Evolutionary conservation across 2,797 vertebrate species (phyloP).

Genomic region (Cirrhinus mrigala): DNA sequence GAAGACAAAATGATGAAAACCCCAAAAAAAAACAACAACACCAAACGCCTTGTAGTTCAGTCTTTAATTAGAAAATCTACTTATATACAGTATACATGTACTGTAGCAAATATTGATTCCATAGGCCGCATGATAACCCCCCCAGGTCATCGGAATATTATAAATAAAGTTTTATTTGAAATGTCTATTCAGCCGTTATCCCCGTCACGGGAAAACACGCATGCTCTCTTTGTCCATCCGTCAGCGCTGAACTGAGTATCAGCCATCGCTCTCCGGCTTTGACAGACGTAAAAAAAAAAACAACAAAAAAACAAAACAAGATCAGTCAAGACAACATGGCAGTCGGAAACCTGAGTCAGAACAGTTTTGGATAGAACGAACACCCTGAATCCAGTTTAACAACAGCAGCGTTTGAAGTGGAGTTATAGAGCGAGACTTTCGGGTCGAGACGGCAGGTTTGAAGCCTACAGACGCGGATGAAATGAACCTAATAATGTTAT

Average conservation of each 20-base stretch:
- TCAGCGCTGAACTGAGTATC: constrained; percentile 36
- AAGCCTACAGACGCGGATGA: constrained; percentile 34
- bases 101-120: constrained; percentile 62
- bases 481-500: constrained; percentile 34
- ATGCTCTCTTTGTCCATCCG: constrained; percentile 26
- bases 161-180: constrained; percentile 66
- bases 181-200: constrained; percentile 59
- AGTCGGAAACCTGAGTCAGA: constrained; percentile 62
- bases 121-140: constrained; percentile 44
- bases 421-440: constrained; percentile 50
- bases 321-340: constrained; percentile 56
- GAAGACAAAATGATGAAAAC: neutral
- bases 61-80: constrained; percentile 64
- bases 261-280: constrained; percentile 19
- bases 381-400: constrained; percentile 61
- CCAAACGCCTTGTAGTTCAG: constrained; percentile 41
- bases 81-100: constrained; percentile 60
- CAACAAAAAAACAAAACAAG: neutral
- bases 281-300: constrained; percentile 31
- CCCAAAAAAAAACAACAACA: constrained; percentile 10
- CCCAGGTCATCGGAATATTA: constrained; percentile 41
- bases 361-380: constrained; percentile 61
- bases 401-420: constrained; percentile 59
- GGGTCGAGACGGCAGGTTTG: constrained; percentile 17
- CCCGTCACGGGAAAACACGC: constrained; percentile 32